Conservation (phyloP, 2,113 vertebrate species). For the Dendrocopos noguchii region DNA sequence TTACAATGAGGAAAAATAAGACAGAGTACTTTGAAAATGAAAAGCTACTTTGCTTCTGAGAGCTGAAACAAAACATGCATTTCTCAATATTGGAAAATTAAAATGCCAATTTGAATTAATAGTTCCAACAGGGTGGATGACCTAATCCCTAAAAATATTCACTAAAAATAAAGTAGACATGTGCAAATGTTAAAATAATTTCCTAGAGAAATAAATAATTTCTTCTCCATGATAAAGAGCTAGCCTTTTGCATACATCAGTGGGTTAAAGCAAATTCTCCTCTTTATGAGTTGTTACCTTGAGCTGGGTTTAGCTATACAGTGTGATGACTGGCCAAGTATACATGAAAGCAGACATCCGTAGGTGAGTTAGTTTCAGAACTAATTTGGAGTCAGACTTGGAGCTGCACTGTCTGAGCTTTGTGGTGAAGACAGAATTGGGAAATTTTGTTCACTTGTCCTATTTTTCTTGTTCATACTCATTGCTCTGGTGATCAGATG, state of each 20-base stretch:
- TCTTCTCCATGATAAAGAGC: neutral
- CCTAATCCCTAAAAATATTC: neutral
- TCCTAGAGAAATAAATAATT: neutral
- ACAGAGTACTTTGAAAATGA: neutral
- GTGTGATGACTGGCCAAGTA: neutral
- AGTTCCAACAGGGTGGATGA: neutral
- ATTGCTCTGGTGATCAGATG: neutral
- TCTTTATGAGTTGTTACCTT: neutral
- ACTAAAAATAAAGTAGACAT: neutral
- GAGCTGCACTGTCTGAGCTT: neutral
- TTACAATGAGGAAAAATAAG: neutral
- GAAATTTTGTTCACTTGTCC: neutral
- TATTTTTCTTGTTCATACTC: neutral
- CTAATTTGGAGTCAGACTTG: neutral
- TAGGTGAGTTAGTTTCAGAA: neutral
- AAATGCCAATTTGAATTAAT: neutral
- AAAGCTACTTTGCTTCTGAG: neutral
- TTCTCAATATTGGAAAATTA: neutral
- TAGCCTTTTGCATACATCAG: neutral
- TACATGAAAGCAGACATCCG: neutral
- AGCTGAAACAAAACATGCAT: neutral
- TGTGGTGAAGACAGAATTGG: neutral
- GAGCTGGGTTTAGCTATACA: neutral
- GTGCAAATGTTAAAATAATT: neutral
- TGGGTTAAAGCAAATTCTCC: neutral